Conservation (phyloP, 2,888 invertebrate species). For the Cotesia congregata region DNA sequence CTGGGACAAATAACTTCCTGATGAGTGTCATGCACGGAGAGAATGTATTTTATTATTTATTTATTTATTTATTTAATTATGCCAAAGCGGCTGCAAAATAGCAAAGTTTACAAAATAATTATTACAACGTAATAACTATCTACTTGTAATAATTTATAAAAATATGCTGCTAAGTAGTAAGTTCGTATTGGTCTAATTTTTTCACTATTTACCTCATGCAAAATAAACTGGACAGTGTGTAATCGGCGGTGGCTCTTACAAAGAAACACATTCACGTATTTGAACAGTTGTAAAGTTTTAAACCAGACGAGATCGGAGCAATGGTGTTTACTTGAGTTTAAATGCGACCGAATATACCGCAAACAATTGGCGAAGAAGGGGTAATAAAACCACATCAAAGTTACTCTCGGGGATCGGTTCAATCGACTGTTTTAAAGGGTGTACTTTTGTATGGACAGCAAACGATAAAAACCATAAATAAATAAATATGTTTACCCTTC, state of each 20-base stretch:
- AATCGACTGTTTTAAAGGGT: constrained; percentile 7
- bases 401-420: constrained; percentile 10
- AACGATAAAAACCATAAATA: constrained; percentile 15
- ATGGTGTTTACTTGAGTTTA: constrained; percentile 19
- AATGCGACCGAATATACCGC: constrained; percentile 11
- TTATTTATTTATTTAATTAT: too few species aligned
- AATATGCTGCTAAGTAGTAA: too few species aligned
- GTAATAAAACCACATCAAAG: constrained; percentile 21
- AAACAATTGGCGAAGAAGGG: constrained; percentile 7
- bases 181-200: too few species aligned
- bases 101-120: too few species aligned
- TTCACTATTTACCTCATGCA: too few species aligned
- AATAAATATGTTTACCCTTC: not conserved
- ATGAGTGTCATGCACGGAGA: too few species aligned
- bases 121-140: too few species aligned
- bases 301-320: not conserved
- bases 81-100: too few species aligned
- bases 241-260: not conserved
- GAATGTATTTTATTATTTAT: too few species aligned
- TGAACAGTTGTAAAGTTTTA: not conserved
- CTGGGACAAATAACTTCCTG: too few species aligned
- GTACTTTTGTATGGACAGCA: not conserved
- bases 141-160: too few species aligned
- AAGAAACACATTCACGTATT: constrained; percentile 5
- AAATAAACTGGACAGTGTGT: too few species aligned